Evolutionary conservation across 2,888 invertebrate species (phyloP).

Genomic region (Eucera pruinosa): DNA sequence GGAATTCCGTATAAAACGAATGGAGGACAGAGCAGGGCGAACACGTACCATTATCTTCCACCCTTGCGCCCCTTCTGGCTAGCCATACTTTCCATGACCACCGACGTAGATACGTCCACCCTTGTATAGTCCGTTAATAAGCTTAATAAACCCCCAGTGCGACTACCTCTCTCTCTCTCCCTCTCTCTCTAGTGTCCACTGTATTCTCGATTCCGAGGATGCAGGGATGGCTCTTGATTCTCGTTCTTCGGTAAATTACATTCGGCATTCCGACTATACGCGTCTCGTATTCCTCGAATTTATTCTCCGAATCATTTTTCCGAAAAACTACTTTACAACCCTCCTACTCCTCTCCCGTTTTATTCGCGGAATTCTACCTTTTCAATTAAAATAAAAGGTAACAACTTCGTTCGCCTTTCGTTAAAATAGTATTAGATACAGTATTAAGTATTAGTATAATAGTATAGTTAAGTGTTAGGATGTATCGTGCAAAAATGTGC

Average conservation of each 20-base stretch:
- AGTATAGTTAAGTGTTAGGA: too few relatives aligned
- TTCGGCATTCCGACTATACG: slow-evolving; percentile 17
- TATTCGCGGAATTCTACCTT: neutral
- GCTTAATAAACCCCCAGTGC: slow-evolving; percentile 78
- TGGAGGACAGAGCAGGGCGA: slow-evolving; percentile 29
- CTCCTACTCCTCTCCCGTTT: too few relatives aligned
- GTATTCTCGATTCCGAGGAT: slow-evolving; percentile 68
- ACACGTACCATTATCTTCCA: slow-evolving; percentile 60
- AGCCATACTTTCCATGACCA: slow-evolving; percentile 71
- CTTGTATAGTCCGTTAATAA: slow-evolving; percentile 75
- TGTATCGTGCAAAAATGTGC: too few relatives aligned
- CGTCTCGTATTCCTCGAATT: neutral
- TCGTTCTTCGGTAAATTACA: slow-evolving; percentile 40
- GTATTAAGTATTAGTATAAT: too few relatives aligned
- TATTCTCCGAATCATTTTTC: too few relatives aligned
- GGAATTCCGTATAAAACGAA: slow-evolving; percentile 62
- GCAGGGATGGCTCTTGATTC: slow-evolving; percentile 70
- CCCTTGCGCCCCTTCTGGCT: slow-evolving; percentile 55
- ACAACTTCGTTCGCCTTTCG: too few relatives aligned
- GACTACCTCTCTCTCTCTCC: slow-evolving; percentile 59
- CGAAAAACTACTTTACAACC: neutral
- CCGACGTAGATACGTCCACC: slow-evolving; percentile 68
- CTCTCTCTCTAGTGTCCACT: slow-evolving; percentile 60
- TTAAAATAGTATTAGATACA: too few relatives aligned
- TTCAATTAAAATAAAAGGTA: neutral